Conservation (phyloP, 2,113 vertebrate genomes). For the Thryonomys swinderianus region DNA sequence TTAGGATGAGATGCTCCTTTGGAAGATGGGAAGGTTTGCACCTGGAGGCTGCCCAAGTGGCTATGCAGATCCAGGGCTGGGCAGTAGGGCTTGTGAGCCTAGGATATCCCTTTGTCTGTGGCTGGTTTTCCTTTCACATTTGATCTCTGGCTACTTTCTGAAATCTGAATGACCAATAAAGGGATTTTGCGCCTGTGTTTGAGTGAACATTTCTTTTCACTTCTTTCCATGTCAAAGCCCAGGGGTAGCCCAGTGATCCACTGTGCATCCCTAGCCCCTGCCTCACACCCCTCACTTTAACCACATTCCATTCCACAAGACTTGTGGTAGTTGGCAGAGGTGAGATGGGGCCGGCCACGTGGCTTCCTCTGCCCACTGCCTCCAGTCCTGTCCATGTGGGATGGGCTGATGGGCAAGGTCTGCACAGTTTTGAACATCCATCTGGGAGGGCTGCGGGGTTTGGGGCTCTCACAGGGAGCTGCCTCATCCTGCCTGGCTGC, state of each 20-base stretch:
- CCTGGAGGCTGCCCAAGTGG: too few relatives aligned
- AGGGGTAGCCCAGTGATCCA: too few relatives aligned
- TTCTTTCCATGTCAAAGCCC: not conserved
- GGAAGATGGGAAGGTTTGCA: not conserved
- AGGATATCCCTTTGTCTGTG: rapidly evolving
- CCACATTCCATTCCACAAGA: too few relatives aligned
- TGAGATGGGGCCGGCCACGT: rapidly evolving
- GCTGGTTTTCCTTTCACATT: rapidly evolving
- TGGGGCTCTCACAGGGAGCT: too few relatives aligned
- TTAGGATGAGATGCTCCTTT: not conserved
- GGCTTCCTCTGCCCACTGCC: too few relatives aligned
- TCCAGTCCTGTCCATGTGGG: not conserved
- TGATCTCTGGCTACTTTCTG: too few relatives aligned
- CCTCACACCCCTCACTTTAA: rapidly evolving
- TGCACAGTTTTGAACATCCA: not conserved
- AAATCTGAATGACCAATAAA: not conserved
- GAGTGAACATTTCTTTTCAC: not conserved
- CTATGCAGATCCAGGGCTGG: not conserved
- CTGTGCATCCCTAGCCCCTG: too few relatives aligned
- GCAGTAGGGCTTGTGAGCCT: not conserved
- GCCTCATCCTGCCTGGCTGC: not conserved
- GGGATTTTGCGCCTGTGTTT: not conserved
- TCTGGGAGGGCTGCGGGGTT: not conserved
- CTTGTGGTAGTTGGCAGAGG: rapidly evolving
- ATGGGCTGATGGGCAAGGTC: too few relatives aligned